Conservation (phyloP, 2,797 vertebrate species). For the Loris lydekkerianus region DNA sequence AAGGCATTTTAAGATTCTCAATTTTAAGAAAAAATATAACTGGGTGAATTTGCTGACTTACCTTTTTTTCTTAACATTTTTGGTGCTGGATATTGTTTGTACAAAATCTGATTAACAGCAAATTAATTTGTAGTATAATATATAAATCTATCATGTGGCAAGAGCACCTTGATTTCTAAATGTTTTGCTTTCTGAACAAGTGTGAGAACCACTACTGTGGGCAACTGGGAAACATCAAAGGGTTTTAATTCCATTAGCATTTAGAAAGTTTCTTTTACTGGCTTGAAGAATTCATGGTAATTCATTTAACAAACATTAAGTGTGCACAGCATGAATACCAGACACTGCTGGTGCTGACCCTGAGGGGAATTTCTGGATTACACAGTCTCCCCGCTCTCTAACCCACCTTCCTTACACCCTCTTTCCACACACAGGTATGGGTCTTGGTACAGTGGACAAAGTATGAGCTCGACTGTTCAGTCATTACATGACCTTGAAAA, state of each 20-base stretch:
- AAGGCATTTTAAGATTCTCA: conserved; percentile 46
- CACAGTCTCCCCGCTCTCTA: background rate
- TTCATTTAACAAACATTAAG: conserved; percentile 51
- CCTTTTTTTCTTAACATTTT: conserved; percentile 56
- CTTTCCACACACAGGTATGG: background rate
- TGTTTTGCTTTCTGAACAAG: conserved; percentile 44
- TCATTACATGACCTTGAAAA: background rate
- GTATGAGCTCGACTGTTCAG: background rate
- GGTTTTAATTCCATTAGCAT: conserved; percentile 24
- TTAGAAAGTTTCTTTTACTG: conserved; percentile 53
- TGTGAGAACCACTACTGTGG: background rate
- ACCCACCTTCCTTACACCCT: background rate
- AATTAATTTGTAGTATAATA: conserved; percentile 27
- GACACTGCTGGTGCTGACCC: background rate
- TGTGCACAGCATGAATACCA: background rate
- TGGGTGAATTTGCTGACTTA: conserved; percentile 27
- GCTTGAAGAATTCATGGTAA: conserved; percentile 37
- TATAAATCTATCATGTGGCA: conserved; percentile 28
- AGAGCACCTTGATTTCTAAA: conserved; percentile 41
- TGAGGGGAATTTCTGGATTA: background rate
- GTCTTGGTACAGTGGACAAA: background rate
- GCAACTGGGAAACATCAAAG: conserved; percentile 40
- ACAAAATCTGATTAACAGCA: conserved; percentile 54
- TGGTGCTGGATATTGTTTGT: conserved; percentile 54
- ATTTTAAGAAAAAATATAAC: conserved; percentile 41